Percentiles rank a stretch among this genome's conserved stretches.
These are phyloP conservation scores for Busseola fusca DNA, from an alignment of 2,888 invertebrate genomes.

Conservation along the genomic window DNA sequence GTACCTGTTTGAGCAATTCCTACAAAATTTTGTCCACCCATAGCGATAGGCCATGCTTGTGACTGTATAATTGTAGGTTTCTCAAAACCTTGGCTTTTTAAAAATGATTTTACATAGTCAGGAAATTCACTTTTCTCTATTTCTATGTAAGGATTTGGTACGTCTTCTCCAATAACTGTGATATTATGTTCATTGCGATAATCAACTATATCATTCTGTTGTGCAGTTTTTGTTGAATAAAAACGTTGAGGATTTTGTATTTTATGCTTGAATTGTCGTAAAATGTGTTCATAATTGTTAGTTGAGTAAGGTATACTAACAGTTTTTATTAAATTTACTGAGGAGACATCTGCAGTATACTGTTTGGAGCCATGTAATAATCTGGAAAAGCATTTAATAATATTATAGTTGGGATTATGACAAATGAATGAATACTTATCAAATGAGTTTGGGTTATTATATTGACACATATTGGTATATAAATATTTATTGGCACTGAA, in stretches of 20 bases:
- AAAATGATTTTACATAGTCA: conserved; percentile 91
- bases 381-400: conserved; percentile 63
- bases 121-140: conserved; percentile 94
- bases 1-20: conserved; percentile 96
- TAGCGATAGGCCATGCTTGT: conserved; percentile 95
- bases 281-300: conserved; percentile 54
- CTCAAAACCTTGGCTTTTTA: conserved; percentile 90
- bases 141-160: conserved; percentile 93
- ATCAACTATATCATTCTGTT: conserved; percentile 88
- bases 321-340: conserved; percentile 59
- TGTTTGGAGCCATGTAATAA: conserved; percentile 67
- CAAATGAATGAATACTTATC: not conserved
- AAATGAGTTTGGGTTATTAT: conserved; percentile 8
- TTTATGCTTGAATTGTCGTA: conserved; percentile 51
- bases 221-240: conserved; percentile 75
- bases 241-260: conserved; percentile 59
- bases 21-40: conserved; percentile 94
- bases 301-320: conserved; percentile 62
- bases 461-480: not conserved
- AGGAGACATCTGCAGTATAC: conserved; percentile 53
- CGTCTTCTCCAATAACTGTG: conserved; percentile 91
- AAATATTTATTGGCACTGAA: conserved; percentile 25
- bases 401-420: not conserved
- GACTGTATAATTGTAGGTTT: conserved; percentile 95
- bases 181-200: conserved; percentile 92